Percentiles rank a stretch among this genome's conserved stretches.
Conservation (phyloP, 2,888 invertebrate genomes). For the Zhengitettix transpicula region DNA sequence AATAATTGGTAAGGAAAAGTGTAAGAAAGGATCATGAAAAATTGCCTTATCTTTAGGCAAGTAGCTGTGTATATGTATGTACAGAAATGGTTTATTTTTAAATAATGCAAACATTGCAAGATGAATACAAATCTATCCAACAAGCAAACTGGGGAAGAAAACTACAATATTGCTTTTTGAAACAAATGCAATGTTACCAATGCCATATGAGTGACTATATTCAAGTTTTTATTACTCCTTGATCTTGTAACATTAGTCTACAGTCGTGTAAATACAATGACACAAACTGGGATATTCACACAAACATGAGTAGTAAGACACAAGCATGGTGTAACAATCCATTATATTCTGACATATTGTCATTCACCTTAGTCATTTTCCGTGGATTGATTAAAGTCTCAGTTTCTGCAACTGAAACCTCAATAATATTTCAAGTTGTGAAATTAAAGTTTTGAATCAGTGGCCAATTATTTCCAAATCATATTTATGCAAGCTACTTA, state of each 20-base stretch:
- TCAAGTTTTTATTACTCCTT: conserved; percentile 18
- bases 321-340: conserved; percentile 15
- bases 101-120: conserved; percentile 32
- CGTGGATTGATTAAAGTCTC: background rate
- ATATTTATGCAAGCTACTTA: no score
- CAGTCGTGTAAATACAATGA: background rate
- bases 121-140: conserved; percentile 33
- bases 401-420: background rate
- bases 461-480: background rate
- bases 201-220: conserved; percentile 25
- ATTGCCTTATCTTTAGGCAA: background rate
- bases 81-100: conserved; percentile 33
- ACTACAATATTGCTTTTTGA: conserved; percentile 24
- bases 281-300: conserved; percentile 7
- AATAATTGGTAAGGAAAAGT: no score
- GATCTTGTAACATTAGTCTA: background rate
- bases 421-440: background rate
- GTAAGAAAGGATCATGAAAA: no score
- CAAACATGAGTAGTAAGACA: conserved; percentile 12
- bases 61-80: conserved; percentile 21
- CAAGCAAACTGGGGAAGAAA: conserved; percentile 30
- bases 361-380: background rate
- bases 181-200: conserved; percentile 13
- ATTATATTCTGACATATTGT: conserved; percentile 8
- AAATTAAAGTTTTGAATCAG: background rate